Percentiles rank a stretch among this genome's conserved stretches.
Conservation (phyloP, 2,888 invertebrate species). For the Melolontha melolontha region DNA sequence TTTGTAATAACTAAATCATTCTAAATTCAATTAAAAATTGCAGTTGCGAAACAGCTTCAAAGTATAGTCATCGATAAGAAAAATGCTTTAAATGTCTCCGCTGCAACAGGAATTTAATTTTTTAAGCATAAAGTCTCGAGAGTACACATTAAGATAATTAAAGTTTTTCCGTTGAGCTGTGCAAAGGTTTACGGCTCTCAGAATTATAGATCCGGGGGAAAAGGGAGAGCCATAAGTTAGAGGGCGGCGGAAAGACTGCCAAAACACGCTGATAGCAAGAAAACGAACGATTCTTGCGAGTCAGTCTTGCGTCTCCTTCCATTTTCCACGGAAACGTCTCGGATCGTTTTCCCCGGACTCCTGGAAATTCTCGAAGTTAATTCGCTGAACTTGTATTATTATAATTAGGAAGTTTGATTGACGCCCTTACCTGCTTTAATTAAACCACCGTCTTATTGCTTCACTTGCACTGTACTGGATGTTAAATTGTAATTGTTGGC, state of each 20-base stretch:
- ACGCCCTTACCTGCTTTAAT: constrained; percentile 52
- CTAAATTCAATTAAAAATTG: neutral
- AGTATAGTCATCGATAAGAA: constrained; percentile 22
- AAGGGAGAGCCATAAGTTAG: constrained; percentile 53
- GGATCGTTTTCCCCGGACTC: constrained; percentile 27
- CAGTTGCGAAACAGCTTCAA: neutral
- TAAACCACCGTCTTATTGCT: constrained; percentile 43
- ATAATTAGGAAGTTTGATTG: constrained; percentile 52
- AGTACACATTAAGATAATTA: constrained; percentile 48
- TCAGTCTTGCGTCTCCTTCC: constrained; percentile 31
- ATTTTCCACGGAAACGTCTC: constrained; percentile 31
- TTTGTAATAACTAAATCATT: no score
- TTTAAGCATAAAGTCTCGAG: constrained; percentile 16
- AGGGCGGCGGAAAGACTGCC: constrained; percentile 50
- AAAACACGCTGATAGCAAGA: constrained; percentile 46
- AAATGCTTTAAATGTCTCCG: neutral
- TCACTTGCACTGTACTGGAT: constrained; percentile 8
- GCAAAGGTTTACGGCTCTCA: constrained; percentile 53
- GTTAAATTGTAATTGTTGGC: constrained; percentile 33
- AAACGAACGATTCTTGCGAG: constrained; percentile 44
- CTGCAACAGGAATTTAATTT: constrained; percentile 22
- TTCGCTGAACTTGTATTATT: constrained; percentile 49
- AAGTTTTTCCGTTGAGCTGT: constrained; percentile 51
- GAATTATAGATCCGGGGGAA: constrained; percentile 52
- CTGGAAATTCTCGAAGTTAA: constrained; percentile 42